Base-by-base conservation (phyloP, 1,140 invertebrate genomes). In the Bradynema listronoti region DNA sequence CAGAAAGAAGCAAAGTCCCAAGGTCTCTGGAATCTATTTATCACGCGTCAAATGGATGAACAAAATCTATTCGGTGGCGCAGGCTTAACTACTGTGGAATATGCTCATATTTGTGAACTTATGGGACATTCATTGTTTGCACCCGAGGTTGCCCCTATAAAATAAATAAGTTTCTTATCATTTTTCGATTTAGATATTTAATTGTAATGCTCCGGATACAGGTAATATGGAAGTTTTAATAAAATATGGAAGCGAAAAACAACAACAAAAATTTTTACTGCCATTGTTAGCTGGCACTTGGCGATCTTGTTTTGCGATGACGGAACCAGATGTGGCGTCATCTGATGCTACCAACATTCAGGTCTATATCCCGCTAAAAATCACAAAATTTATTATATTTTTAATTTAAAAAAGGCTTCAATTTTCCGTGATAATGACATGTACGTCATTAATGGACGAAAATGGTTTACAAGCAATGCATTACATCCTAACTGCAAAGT, bases 201-300 rank as follows among this genome's bases (percentile, higher is more conserved):
- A 65, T 32, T 82, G 81, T 65, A 73, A 68, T 53, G 80, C 81
- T 4, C 81, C 81, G 11, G 81, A 82, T 66, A 82, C 81, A 25
- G 81, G 81, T 34, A 82, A 82, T 64, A 82, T 82, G 80, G 81
- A 82, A 63, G 80, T 80, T 19, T 61, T 82, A 4, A 75, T 81
- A 2, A 78, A 77, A 50, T 82, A 82, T 66, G 81, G 80, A 19
- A 80, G 65, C 30, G 74, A 76, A 30, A 73, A 80, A 66, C 81
- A 81, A 65, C 80, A 82, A 60, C 36, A 71, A 53, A 65, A 74
- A 61, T 82, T 80, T 79, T 58, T 82, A 27, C 61, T 41, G 4
- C 80, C 80, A 16, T 61, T 82, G 25, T 60, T 82, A 27, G 73
- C 80, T 14, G 81, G 81, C n/a, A 66, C 77, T 59, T 81, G 80